A percentile compares a stretch with the other conserved stretches of the same genome.
These are phyloP conservation scores for Callyntrura guangdongensis DNA, from an alignment of 2,888 invertebrate genomes.

Conservation along the genomic window DNA sequence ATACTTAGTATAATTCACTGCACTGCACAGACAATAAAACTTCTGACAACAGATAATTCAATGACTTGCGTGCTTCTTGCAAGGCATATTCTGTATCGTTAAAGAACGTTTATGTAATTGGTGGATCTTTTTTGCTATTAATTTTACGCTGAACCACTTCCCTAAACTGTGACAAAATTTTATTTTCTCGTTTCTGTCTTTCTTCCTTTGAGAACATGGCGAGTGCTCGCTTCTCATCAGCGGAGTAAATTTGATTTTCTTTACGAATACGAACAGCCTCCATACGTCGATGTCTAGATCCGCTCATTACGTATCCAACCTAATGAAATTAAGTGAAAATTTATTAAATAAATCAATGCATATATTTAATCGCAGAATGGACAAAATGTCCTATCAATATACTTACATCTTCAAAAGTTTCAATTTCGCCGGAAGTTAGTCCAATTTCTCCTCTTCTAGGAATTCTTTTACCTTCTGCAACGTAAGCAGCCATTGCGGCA, in stretches of 20 bases:
- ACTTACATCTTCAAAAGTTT: conserved; percentile 95
- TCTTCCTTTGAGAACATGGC: conserved; percentile 99
- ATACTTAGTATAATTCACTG: too few relatives aligned
- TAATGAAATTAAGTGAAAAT: conserved; percentile 53
- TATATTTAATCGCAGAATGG: background rate
- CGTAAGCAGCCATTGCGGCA: conserved; percentile 99
- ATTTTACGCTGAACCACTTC: conserved; percentile 93
- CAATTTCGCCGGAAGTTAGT: conserved; percentile 97
- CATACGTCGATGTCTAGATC: conserved; percentile 96
- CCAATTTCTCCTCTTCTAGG: conserved; percentile 99
- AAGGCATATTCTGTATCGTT: background rate
- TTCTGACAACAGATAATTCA: too few relatives aligned
- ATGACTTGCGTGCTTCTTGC: too few relatives aligned
- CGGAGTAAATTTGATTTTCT: conserved; percentile 99
- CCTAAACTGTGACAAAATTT: conserved; percentile 97
- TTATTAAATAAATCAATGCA: conserved; percentile 17
- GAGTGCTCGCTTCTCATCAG: conserved; percentile 99
- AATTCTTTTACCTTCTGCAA: conserved; percentile 99
- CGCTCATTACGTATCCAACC: conserved; percentile 85
- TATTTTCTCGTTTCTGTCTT: conserved; percentile 97
- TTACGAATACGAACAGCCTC: conserved; percentile 99
- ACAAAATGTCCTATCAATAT: background rate
- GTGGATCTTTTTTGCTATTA: conserved; percentile 86
- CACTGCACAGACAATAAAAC: too few relatives aligned
- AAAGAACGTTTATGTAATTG: background rate